Percentiles rank a stretch among this genome's conserved stretches.
Evolutionary conservation across 2,888 invertebrate species (phyloP).

Genomic region (Coenonympha arcania): DNA sequence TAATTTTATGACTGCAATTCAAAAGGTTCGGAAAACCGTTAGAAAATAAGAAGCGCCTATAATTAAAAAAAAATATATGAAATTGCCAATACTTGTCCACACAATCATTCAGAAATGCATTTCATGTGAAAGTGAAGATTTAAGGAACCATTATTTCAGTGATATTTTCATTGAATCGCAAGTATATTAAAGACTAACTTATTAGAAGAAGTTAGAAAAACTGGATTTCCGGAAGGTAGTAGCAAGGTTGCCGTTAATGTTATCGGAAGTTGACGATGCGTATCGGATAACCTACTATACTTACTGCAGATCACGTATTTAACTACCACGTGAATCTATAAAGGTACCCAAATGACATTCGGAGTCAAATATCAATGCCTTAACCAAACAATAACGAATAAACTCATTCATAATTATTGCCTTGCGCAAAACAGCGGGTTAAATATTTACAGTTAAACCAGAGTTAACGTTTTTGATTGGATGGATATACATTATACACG

Average conservation of each 20-base stretch:
- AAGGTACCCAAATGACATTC: conserved; percentile 5
- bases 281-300: conserved; percentile 29
- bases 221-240: conserved; percentile 32
- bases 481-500: no score
- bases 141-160: background rate
- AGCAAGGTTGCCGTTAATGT: conserved; percentile 36
- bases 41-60: no score
- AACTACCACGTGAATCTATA: conserved; percentile 3
- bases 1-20: no score
- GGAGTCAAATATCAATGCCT: conserved; percentile 1
- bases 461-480: no score
- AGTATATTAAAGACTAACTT: background rate
- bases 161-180: background rate
- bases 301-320: conserved; percentile 17
- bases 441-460: no score
- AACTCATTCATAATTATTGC: no score
- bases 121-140: conserved; percentile 1
- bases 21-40: no score
- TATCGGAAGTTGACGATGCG: conserved; percentile 39
- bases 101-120: background rate
- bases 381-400: background rate
- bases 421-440: no score
- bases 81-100: background rate
- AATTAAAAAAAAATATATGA: no score
- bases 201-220: conserved; percentile 27